These are phyloP conservation scores for Tangara arthus DNA, from an alignment of 2,797 vertebrate genomes.

Conservation along the genomic window DNA sequence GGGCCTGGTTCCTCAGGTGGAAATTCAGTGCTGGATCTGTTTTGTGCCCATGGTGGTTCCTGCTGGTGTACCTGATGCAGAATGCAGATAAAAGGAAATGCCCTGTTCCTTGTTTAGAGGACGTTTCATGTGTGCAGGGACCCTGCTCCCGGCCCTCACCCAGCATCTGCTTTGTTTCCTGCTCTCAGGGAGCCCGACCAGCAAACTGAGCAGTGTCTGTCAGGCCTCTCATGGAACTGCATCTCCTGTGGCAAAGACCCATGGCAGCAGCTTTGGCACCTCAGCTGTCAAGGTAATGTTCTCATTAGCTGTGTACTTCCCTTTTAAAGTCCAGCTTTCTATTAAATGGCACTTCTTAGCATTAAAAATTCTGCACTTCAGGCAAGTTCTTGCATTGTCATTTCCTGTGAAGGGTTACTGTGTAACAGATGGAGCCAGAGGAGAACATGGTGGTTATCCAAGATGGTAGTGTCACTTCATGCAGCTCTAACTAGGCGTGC, in stretches of 20 bases:
- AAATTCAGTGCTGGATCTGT: not conserved
- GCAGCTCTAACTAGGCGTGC: not conserved
- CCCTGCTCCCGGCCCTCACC: not conserved
- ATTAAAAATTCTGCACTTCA: not conserved
- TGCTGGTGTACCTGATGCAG: not conserved
- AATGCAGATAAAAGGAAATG: not conserved
- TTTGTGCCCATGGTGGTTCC: not conserved
- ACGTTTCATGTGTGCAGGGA: not conserved
- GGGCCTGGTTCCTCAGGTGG: not conserved
- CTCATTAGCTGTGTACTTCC: not conserved
- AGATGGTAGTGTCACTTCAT: not conserved
- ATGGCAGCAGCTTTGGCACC: conserved; percentile 88
- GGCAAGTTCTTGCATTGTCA: not conserved
- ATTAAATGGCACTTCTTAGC: not conserved
- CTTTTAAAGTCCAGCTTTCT: not conserved
- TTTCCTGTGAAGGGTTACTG: not conserved
- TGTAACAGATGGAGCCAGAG: not conserved
- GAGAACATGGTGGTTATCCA: not conserved
- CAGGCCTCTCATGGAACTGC: conserved; percentile 82
- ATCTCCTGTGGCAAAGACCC: conserved; percentile 92
- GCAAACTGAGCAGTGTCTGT: conserved; percentile 80
- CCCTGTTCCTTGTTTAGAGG: not conserved
- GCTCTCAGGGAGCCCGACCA: conserved; percentile 85
- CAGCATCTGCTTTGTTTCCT: conserved; percentile 40
- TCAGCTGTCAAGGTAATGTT: conserved; percentile 90